Percentiles rank a stretch among this genome's conserved stretches.
Evolutionary conservation across 2,797 vertebrate species (phyloP).

Genomic region (Clarias laeviceps): DNA sequence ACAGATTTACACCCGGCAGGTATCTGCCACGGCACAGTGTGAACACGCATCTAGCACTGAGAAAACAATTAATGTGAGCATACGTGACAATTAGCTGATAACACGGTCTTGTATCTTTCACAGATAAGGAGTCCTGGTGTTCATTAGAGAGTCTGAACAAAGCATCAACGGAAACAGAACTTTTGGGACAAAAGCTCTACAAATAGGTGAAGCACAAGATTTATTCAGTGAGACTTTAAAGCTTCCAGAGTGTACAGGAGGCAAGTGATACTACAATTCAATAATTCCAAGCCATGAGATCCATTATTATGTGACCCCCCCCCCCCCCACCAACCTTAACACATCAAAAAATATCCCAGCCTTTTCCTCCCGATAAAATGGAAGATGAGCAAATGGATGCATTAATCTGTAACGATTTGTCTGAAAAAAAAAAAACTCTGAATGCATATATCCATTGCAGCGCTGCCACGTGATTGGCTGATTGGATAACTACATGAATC

Average conservation of each 20-base stretch:
- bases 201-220: not conserved
- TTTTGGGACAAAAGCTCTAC: slow-evolving; percentile 2
- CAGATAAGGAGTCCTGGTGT: not conserved
- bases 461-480: not conserved
- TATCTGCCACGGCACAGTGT: slow-evolving; percentile 12
- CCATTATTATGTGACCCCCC: not conserved
- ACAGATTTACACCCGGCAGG: slow-evolving; percentile 20
- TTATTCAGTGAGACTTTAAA: not conserved
- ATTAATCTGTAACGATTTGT: not conserved
- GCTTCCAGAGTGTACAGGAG: not conserved
- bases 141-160: not conserved
- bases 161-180: not conserved
- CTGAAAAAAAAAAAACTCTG: not conserved
- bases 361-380: not conserved
- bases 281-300: not conserved
- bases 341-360: not conserved
- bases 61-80: slow-evolving; percentile 12
- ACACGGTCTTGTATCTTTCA: not conserved
- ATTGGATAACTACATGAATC: not conserved
- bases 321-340: not conserved
- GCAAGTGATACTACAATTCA: not conserved
- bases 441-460: not conserved
- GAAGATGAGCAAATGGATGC: not conserved
- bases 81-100: slow-evolving; percentile 26
- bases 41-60: slow-evolving; percentile 23